Conservation (phyloP, 2,888 invertebrate species). For the Lissonota sp. region DNA sequence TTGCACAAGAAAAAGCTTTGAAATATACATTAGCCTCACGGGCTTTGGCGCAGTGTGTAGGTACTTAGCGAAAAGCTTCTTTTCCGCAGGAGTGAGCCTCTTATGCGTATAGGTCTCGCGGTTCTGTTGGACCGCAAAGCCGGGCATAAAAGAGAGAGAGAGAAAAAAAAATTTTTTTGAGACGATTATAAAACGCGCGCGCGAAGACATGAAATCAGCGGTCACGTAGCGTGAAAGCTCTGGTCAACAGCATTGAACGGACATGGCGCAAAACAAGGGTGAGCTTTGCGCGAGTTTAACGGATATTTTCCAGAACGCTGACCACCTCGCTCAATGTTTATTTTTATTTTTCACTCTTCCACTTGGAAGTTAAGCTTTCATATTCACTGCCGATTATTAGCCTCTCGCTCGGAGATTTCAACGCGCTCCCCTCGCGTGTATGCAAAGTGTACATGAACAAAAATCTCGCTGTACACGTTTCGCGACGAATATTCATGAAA, state of each 20-base stretch:
- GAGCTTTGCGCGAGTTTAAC: background rate
- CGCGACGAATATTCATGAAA: slow-evolving; percentile 49
- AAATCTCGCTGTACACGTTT: slow-evolving; percentile 36
- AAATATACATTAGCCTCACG: slow-evolving; percentile 20
- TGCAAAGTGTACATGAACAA: slow-evolving; percentile 39
- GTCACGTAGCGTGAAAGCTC: slow-evolving; percentile 39
- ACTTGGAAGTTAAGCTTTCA: slow-evolving; percentile 9
- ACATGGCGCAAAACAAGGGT: background rate
- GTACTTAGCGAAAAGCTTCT: slow-evolving; percentile 46
- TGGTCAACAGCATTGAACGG: slow-evolving; percentile 20
- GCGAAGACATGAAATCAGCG: slow-evolving; percentile 34
- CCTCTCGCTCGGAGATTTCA: slow-evolving; percentile 30
- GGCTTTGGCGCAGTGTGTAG: background rate
- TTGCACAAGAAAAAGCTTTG: slow-evolving; percentile 17
- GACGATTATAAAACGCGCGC: slow-evolving; percentile 29
- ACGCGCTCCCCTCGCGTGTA: slow-evolving; percentile 27
- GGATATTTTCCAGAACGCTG: slow-evolving; percentile 16
- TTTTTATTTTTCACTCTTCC: slow-evolving; percentile 24
- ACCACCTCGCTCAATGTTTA: background rate
- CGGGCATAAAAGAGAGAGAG: background rate
- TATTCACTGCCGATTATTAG: slow-evolving; percentile 29
- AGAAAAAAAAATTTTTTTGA: slow-evolving; percentile 15
- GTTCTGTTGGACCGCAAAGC: background rate
- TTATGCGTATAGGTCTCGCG: background rate
- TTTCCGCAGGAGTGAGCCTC: slow-evolving; percentile 25